Percentiles rank a stretch among this genome's conserved stretches.
These are phyloP conservation scores for Automeris io DNA, from an alignment of 2,888 invertebrate species.

Conservation along the genomic window DNA sequence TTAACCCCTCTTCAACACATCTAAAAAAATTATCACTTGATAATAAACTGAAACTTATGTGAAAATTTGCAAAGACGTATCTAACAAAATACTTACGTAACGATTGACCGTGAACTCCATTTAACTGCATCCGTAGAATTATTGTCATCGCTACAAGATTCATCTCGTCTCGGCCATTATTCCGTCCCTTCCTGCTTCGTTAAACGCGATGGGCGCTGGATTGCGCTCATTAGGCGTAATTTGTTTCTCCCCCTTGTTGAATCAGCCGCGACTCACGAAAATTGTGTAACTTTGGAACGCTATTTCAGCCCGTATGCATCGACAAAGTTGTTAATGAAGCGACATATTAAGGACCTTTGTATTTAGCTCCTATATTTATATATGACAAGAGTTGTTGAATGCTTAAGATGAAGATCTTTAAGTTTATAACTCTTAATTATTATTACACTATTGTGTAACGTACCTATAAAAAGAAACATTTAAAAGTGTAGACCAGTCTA, in stretches of 20 bases:
- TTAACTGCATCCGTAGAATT: conserved; percentile 27
- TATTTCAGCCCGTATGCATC: neutral
- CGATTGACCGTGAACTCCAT: conserved; percentile 16
- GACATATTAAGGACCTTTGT: neutral
- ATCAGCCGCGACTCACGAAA: neutral
- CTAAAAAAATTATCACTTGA: too few species aligned
- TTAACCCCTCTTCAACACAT: too few species aligned
- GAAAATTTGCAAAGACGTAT: too few species aligned
- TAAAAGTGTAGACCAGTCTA: too few species aligned
- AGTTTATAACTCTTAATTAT: too few species aligned
- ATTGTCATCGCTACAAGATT: conserved; percentile 31
- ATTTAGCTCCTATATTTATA: too few species aligned
- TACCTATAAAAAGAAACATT: too few species aligned
- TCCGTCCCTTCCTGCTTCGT: conserved; percentile 36
- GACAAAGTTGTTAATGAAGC: neutral
- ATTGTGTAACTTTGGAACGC: neutral
- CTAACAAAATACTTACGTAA: too few species aligned
- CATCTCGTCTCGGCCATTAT: conserved; percentile 25
- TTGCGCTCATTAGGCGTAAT: conserved; percentile 40
- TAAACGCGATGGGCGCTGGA: conserved; percentile 30
- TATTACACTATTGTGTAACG: too few species aligned
- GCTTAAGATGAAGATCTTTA: too few species aligned
- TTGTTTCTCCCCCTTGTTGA: conserved; percentile 24
- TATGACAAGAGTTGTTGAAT: too few species aligned
- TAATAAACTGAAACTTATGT: too few species aligned